Conservation (phyloP, 2,797 vertebrate species). For the Percopsis omiscomaycus region DNA sequence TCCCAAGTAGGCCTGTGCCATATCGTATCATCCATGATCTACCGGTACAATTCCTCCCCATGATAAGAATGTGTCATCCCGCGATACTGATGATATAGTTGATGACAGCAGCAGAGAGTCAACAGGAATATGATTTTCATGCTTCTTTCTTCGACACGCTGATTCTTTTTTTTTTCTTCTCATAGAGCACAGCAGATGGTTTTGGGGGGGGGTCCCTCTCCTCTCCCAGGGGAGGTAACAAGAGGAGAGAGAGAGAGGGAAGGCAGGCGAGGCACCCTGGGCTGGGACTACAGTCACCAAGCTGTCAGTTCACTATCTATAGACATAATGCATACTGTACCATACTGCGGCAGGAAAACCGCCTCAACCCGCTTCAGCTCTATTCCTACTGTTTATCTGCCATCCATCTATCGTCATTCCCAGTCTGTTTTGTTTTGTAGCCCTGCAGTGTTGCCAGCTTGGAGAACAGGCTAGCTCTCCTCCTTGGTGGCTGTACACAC, state of each 20-base stretch:
- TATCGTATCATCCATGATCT: too few relatives aligned
- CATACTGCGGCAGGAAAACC: constrained; percentile 9
- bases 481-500: constrained; percentile 9
- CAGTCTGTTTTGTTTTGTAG: not conserved
- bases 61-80: too few relatives aligned
- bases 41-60: too few relatives aligned
- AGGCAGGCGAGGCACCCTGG: not conserved
- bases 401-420: not conserved
- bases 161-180: constrained; percentile 29
- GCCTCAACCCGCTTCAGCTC: too few relatives aligned
- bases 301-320: not conserved
- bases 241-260: constrained; percentile 45
- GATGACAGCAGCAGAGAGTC: too few relatives aligned
- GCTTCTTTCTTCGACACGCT: constrained; percentile 4
- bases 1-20: too few relatives aligned
- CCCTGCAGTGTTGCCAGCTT: constrained; percentile 8
- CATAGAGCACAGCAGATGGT: constrained; percentile 61
- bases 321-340: constrained; percentile 7
- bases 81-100: too few relatives aligned
- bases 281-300: not conserved
- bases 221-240: constrained; percentile 55
- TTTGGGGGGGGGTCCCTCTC: constrained; percentile 36
- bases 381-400: too few relatives aligned
- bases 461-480: not conserved
- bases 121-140: too few relatives aligned